Evolutionary conservation across 2,113 vertebrate genomes (phyloP).

Genomic region (Forbesichthys papilliferus): DNA sequence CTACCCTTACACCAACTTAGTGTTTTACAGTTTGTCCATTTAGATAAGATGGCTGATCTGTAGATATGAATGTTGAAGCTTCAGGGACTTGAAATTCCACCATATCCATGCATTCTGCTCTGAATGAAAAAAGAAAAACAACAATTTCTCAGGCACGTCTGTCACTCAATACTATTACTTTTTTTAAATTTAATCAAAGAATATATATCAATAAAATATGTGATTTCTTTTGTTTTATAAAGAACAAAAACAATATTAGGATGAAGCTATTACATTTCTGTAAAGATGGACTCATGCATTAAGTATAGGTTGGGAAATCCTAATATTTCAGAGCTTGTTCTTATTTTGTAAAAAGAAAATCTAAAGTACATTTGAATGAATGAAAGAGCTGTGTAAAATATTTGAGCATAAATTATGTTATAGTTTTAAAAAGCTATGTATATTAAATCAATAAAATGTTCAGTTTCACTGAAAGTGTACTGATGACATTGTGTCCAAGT

Average conservation of each 20-base stretch:
- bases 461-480: conserved; percentile 50
- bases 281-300: conserved; percentile 70
- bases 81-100: conserved; percentile 21
- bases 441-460: conserved; percentile 77
- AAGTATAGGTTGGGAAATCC: conserved; percentile 79
- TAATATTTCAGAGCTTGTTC: conserved; percentile 89
- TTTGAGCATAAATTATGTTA: conserved; percentile 81
- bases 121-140: conserved; percentile 31
- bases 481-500: not conserved
- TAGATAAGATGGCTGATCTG: conserved; percentile 16
- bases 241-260: conserved; percentile 73
- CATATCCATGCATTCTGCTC: conserved; percentile 44
- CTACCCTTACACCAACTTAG: conserved; percentile 22
- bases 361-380: conserved; percentile 77
- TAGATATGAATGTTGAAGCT: conserved; percentile 26
- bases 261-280: conserved; percentile 78
- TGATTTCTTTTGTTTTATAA: conserved; percentile 83
- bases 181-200: conserved; percentile 74
- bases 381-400: conserved; percentile 80
- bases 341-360: conserved; percentile 90
- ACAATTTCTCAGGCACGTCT: conserved; percentile 88
- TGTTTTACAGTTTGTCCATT: conserved; percentile 21
- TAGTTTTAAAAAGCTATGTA: conserved; percentile 85
- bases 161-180: conserved; percentile 60
- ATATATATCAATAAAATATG: conserved; percentile 54